Conservation (phyloP, 1,140 invertebrate genomes). For the Drosophila pachea region DNA sequence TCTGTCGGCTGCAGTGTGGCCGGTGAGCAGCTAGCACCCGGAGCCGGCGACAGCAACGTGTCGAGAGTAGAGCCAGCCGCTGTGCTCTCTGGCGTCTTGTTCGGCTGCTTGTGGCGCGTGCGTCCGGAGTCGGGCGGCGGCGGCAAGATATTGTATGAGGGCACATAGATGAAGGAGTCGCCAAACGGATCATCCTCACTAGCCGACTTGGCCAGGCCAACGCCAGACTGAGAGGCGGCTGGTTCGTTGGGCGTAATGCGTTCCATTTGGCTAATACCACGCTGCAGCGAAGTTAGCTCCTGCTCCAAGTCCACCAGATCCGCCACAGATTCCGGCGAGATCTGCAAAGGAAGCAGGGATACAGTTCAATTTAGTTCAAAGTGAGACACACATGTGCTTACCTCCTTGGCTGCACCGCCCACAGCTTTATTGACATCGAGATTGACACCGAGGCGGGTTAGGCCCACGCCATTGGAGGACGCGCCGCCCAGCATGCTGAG, state of each 20-base stretch:
- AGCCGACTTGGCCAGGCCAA: constrained; percentile 61
- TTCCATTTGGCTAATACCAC: constrained; percentile 92
- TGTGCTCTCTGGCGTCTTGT: constrained; percentile 28
- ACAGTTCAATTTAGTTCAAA: neutral
- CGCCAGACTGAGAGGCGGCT: constrained; percentile 45
- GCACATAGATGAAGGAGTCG: constrained; percentile 88
- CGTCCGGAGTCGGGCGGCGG: constrained; percentile 81
- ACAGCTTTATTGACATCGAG: constrained; percentile 56
- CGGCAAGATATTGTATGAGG: constrained; percentile 82
- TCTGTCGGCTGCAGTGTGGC: constrained; percentile 42
- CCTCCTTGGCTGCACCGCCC: constrained; percentile 68
- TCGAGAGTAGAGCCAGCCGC: constrained; percentile 26
- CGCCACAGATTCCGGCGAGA: constrained; percentile 82
- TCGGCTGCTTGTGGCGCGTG: constrained; percentile 63
- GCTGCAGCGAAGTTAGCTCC: constrained; percentile 92
- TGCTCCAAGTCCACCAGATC: constrained; percentile 96
- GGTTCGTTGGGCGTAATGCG: constrained; percentile 87
- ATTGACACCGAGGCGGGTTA: constrained; percentile 62
- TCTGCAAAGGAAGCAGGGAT: constrained; percentile 31
- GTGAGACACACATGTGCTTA: neutral
- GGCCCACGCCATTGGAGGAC: constrained; percentile 48
- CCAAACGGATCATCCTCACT: constrained; percentile 87
- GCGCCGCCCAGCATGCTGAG: constrained; percentile 45
- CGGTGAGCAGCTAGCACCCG: constrained; percentile 42
- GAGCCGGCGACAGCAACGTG: constrained; percentile 55